Percentiles rank a stretch among this genome's conserved stretches.
These are phyloP conservation scores for Styela clava DNA, from an alignment of 23 tunicate genomes.

Conservation along the genomic window DNA sequence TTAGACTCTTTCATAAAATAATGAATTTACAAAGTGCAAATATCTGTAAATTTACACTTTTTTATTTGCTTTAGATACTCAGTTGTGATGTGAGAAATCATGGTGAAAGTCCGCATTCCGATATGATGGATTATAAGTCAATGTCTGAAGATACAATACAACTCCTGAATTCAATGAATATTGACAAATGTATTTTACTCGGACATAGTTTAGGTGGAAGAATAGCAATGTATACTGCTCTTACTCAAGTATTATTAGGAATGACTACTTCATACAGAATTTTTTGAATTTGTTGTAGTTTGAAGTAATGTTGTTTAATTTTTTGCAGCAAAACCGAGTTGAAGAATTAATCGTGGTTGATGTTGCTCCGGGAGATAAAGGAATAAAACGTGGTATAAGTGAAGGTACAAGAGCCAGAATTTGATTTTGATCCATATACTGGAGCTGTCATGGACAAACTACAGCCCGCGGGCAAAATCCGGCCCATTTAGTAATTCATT, in stretches of 20 bases:
- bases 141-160: constrained; percentile 51
- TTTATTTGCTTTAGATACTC: constrained; percentile 36
- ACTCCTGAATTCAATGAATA: constrained; percentile 38
- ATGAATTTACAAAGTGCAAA: too few relatives aligned
- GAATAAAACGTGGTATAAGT: not conserved
- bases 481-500: too few relatives aligned
- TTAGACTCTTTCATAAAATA: too few relatives aligned
- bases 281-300: not conserved
- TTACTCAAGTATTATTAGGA: constrained; percentile 25
- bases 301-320: not conserved
- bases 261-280: too few relatives aligned
- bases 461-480: too few relatives aligned
- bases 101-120: constrained; percentile 69
- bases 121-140: constrained; percentile 41
- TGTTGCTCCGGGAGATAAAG: constrained; percentile 49
- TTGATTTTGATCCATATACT: too few relatives aligned
- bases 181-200: constrained; percentile 61
- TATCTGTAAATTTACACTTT: not conserved
- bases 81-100: constrained; percentile 90
- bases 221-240: constrained; percentile 71
- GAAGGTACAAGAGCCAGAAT: too few relatives aligned
- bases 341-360: constrained; percentile 73
- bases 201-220: constrained; percentile 94
- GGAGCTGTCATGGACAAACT: too few relatives aligned
- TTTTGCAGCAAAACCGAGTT: constrained; percentile 42